A percentile compares a stretch with the other conserved stretches of the same genome.
Conservation (phyloP, 64 coral and sea anemone genomes). For the Anthopleura sola region DNA sequence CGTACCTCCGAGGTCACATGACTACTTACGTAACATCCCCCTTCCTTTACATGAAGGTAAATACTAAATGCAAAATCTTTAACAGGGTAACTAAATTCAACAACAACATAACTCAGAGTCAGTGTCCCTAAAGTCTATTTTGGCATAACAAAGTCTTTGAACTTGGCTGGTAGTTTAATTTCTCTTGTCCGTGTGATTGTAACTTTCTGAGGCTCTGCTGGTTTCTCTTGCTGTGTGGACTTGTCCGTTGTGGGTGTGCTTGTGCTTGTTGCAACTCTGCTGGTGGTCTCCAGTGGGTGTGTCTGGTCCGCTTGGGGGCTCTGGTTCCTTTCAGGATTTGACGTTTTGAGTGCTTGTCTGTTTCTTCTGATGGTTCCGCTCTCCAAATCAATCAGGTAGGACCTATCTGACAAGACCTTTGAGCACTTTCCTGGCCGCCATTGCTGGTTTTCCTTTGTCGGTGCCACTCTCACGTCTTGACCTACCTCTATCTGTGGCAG, state of each 20-base stretch:
- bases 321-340: constrained; percentile 47
- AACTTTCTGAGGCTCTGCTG: constrained; percentile 29
- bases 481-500: constrained; percentile 24
- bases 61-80: too few relatives aligned
- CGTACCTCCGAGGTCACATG: too few relatives aligned
- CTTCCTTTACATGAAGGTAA: too few relatives aligned
- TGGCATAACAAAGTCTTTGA: constrained; percentile 63
- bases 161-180: constrained; percentile 36
- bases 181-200: constrained; percentile 47
- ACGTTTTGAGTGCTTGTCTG: constrained; percentile 46
- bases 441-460: constrained; percentile 32
- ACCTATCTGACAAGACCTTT: constrained; percentile 34
- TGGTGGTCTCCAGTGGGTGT: not conserved
- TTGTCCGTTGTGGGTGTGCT: not conserved
- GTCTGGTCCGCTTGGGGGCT: not conserved
- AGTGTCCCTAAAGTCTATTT: not conserved
- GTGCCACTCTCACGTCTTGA: constrained; percentile 33
- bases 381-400: constrained; percentile 41
- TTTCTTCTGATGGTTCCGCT: constrained; percentile 31
- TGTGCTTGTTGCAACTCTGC: constrained; percentile 4
- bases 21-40: too few relatives aligned
- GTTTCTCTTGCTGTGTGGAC: constrained; percentile 12
- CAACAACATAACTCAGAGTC: too few relatives aligned
- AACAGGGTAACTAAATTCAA: too few relatives aligned
- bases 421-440: constrained; percentile 39